A percentile compares a stretch with the other conserved stretches of the same genome.
Conservation (phyloP, 2,113 vertebrate species). For the Eubucco bourcierii region DNA sequence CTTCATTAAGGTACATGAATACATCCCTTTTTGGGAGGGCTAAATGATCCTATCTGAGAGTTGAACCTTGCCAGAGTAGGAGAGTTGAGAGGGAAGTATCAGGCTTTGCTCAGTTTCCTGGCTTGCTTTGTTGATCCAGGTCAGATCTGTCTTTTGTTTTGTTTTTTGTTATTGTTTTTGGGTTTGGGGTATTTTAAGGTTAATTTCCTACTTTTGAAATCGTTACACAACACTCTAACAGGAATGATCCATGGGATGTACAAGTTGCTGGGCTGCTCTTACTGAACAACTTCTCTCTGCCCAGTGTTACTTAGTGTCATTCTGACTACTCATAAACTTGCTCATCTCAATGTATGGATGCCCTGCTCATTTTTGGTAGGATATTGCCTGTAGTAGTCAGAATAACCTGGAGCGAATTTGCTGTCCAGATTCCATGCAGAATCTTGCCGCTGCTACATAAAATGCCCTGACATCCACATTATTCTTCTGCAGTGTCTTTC, state of each 20-base stretch:
- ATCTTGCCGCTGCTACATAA: not conserved
- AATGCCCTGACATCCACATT: not conserved
- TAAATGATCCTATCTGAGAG: not conserved
- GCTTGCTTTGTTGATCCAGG: not conserved
- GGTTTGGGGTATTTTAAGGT: not conserved
- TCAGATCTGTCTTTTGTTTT: not conserved
- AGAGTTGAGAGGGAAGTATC: not conserved
- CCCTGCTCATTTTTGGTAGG: not conserved
- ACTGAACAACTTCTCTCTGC: not conserved
- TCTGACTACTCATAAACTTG: not conserved
- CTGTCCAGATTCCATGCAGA: not conserved
- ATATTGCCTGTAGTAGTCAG: not conserved
- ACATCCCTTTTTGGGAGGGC: not conserved
- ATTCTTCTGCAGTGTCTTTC: not conserved
- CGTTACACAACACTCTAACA: not conserved
- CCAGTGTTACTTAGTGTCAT: not conserved
- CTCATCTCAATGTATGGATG: not conserved
- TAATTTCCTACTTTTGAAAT: slow-evolving; percentile 5
- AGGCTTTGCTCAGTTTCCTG: not conserved
- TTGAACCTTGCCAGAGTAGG: not conserved
- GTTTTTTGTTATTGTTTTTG: not conserved
- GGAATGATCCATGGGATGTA: not conserved
- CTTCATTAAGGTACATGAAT: not conserved
- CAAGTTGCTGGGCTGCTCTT: not conserved
- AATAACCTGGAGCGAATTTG: not conserved